A percentile compares a stretch with the other conserved stretches of the same genome.
Conservation (phyloP, 1,140 invertebrate species). For the Diabrotica undecimpunctata region DNA sequence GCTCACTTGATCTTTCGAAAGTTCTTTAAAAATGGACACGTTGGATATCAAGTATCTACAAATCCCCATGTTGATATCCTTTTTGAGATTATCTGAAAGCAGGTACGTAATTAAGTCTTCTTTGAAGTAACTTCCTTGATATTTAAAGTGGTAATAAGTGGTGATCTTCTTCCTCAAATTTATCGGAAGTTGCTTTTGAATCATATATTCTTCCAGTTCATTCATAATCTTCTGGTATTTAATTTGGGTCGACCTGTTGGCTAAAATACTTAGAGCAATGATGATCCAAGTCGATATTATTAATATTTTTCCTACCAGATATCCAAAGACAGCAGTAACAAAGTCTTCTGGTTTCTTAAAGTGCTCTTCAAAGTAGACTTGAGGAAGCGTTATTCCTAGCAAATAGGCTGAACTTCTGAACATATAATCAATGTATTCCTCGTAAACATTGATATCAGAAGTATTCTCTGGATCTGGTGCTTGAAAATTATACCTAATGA, state of each 20-base stretch:
- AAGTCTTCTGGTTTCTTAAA: neutral
- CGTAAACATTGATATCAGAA: neutral
- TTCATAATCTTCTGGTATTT: conserved; percentile 23
- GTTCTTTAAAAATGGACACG: conserved; percentile 24
- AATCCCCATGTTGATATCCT: conserved; percentile 28
- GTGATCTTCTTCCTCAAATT: conserved; percentile 14
- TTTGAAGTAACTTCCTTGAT: conserved; percentile 21
- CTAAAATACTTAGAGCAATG: conserved; percentile 8
- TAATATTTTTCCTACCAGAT: conserved; percentile 10
- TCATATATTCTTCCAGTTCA: conserved; percentile 26
- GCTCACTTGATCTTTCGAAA: conserved; percentile 22
- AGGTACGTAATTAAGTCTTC: conserved; percentile 17
- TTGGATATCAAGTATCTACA: conserved; percentile 24
- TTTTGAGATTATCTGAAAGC: conserved; percentile 24
- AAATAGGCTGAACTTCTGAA: conserved; percentile 4
- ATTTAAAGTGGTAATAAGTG: conserved; percentile 21
- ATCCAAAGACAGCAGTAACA: neutral
- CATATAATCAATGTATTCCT: neutral
- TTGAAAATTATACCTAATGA: neutral
- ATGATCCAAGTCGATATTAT: conserved; percentile 4
- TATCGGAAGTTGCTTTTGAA: conserved; percentile 20
- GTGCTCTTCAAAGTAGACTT: neutral
- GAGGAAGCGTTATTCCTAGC: conserved; percentile 4
- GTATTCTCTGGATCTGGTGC: conserved; percentile 4
- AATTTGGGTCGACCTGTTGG: conserved; percentile 14